phyloP scores from a whole-genome alignment of 2,888 invertebrate species.

The Limnephilus rhombicus region DNA sequence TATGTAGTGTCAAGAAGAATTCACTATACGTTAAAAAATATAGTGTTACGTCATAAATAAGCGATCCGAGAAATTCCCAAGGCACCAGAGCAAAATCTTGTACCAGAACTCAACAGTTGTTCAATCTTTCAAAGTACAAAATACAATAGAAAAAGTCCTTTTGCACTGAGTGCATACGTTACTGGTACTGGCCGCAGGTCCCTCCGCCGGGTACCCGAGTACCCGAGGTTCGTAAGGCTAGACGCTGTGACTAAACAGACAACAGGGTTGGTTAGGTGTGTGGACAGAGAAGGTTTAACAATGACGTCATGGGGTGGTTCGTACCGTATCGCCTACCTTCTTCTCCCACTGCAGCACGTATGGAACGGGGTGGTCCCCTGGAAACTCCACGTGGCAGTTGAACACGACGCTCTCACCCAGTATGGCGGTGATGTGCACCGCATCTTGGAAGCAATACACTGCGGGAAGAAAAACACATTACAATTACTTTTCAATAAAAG shows the following conservation, averaged over 20 bases:
- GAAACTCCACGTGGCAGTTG: slow-evolving; percentile 98
- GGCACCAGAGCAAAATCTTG: background rate
- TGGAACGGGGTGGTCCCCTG: slow-evolving; percentile 96
- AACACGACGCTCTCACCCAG: slow-evolving; percentile 98
- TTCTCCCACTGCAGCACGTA: slow-evolving; percentile 99
- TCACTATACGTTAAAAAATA: background rate
- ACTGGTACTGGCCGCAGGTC: slow-evolving; percentile 48
- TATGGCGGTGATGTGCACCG: slow-evolving; percentile 97
- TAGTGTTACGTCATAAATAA: background rate
- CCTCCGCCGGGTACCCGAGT: slow-evolving; percentile 71
- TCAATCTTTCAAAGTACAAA: slow-evolving; percentile 3
- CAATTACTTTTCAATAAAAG: background rate
- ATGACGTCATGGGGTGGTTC: slow-evolving; percentile 77
- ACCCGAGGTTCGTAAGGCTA: slow-evolving; percentile 68
- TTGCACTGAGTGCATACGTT: slow-evolving; percentile 52
- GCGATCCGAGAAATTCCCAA: background rate
- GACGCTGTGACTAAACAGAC: slow-evolving; percentile 75
- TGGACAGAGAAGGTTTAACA: slow-evolving; percentile 70
- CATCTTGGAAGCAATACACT: slow-evolving; percentile 91
- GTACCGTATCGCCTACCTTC: slow-evolving; percentile 98
- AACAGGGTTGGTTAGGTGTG: slow-evolving; percentile 68
- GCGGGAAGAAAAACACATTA: slow-evolving; percentile 65
- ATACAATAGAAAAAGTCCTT: slow-evolving; percentile 24
- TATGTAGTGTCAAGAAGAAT: background rate
- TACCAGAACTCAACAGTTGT: background rate